Percentiles rank a stretch among this genome's conserved stretches.
These are phyloP conservation scores for Chloroceryle aenea DNA, from an alignment of 2,113 vertebrate species.

Conservation along the genomic window DNA sequence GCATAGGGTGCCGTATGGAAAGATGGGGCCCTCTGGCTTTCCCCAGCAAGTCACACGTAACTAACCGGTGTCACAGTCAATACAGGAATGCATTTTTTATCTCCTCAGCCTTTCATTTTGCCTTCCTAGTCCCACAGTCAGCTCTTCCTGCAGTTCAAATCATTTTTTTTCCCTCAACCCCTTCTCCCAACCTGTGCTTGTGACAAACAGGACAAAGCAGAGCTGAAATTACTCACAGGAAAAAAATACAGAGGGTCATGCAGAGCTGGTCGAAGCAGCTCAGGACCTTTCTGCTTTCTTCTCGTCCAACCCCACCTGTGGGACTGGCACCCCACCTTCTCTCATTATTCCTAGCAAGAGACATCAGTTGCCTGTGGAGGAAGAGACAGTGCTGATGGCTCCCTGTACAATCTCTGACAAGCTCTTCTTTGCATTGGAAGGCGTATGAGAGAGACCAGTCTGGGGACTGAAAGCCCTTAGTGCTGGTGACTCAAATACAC, in stretches of 20 bases:
- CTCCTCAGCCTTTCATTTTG: not conserved
- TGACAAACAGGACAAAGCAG: not conserved
- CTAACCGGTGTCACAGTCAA: not conserved
- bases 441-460: not conserved
- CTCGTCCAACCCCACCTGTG: not conserved
- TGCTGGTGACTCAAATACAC: not conserved
- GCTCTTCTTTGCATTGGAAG: not conserved
- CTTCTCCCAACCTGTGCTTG: not conserved
- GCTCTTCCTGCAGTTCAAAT: not conserved
- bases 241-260: not conserved
- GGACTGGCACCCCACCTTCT: not conserved
- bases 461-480: not conserved
- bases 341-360: not conserved
- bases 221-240: not conserved
- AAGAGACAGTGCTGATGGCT: not conserved
- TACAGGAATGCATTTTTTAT: not conserved
- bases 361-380: not conserved
- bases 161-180: not conserved
- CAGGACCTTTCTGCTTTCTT: not conserved
- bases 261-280: not conserved
- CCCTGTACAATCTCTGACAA: not conserved
- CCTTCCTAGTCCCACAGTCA: not conserved
- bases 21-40: not conserved
- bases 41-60: not conserved
- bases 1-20: not conserved